These are phyloP conservation scores for Brienomyrus brachyistius DNA, from an alignment of 2,113 vertebrate species.

Conservation along the genomic window DNA sequence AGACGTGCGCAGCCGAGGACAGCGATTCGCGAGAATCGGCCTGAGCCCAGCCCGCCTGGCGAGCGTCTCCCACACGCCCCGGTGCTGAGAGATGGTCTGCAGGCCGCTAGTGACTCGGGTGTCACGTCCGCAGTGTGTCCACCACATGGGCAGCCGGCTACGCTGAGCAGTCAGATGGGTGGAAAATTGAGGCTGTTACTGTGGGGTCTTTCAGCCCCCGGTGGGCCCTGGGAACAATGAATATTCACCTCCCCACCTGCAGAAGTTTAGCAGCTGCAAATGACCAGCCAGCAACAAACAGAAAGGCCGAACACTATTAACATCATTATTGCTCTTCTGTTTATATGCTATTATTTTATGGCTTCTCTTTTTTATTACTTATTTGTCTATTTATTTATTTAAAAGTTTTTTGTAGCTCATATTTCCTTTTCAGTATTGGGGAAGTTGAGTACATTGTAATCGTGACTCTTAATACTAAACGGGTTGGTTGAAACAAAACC, in stretches of 20 bases:
- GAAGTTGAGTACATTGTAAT: too few species aligned
- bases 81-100: not conserved
- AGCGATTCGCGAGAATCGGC: not conserved
- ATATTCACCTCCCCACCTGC: not conserved
- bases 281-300: not conserved
- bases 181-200: not conserved
- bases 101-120: not conserved
- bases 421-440: not conserved
- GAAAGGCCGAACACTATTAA: not conserved
- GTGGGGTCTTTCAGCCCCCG: conserved; percentile 35
- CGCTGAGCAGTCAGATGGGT: not conserved
- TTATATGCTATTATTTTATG: not conserved
- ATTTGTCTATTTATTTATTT: not conserved
- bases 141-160: too few species aligned
- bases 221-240: not conserved
- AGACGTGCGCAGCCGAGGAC: not conserved
- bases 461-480: too few species aligned
- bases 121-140: not conserved
- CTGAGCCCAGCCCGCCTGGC: not conserved
- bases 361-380: not conserved
- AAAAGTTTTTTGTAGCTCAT: not conserved
- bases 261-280: not conserved
- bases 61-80: not conserved
- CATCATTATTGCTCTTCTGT: too few species aligned
- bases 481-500: too few species aligned